Evolutionary conservation across 2,888 invertebrate species (phyloP).

Genomic region (Minunthozetes semirufus): DNA sequence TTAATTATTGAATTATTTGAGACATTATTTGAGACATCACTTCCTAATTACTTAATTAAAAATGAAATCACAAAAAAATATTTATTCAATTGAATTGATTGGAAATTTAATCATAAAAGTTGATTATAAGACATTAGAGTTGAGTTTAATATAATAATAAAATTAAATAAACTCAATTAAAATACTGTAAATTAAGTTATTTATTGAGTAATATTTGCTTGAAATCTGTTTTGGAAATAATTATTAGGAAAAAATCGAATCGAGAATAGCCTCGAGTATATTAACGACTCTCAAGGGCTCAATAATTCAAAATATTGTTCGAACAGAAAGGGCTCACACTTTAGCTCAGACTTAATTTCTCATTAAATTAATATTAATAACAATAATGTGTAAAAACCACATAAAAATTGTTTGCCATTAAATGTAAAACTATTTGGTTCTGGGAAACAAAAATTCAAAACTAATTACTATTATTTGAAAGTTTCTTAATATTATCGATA

Average conservation of each 20-base stretch:
- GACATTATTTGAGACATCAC: neutral
- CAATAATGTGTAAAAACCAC: too few species aligned
- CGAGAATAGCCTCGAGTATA: neutral
- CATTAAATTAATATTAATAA: neutral
- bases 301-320: neutral
- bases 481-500: too few species aligned
- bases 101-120: neutral
- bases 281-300: neutral
- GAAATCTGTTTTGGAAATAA: too few species aligned
- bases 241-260: neutral
- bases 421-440: neutral
- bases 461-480: too few species aligned
- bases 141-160: too few species aligned
- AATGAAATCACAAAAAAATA: neutral
- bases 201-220: neutral
- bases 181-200: neutral
- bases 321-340: too few species aligned
- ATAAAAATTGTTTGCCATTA: too few species aligned
- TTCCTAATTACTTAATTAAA: neutral
- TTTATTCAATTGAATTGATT: neutral
- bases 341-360: neutral
- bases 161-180: too few species aligned
- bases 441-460: too few species aligned
- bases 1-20: neutral
- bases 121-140: neutral